A percentile compares a stretch with the other conserved stretches of the same genome.
These are phyloP conservation scores for Myripristis jacobus DNA, from an alignment of 2,797 vertebrate genomes.

Conservation along the genomic window DNA sequence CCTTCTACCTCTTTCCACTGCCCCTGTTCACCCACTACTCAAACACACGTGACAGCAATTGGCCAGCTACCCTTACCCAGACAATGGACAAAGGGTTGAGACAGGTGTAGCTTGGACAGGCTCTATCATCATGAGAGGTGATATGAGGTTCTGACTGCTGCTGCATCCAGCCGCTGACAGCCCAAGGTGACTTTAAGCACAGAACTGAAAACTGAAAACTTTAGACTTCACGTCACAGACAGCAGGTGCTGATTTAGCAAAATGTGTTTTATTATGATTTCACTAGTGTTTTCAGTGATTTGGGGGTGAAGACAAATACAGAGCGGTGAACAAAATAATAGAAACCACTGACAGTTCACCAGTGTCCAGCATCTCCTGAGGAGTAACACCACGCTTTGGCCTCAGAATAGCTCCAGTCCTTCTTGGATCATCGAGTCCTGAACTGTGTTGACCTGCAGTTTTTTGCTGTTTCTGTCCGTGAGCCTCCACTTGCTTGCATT, in stretches of 20 bases:
- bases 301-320: neutral
- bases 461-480: no score
- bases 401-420: no score
- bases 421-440: no score
- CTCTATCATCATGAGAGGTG: constrained; percentile 76
- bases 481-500: no score
- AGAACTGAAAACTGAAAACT: constrained; percentile 17
- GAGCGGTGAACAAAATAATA: no score
- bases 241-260: constrained; percentile 27
- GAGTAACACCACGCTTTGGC: no score
- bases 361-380: no score
- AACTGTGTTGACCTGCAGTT: no score
- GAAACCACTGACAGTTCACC: no score
- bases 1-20: constrained; percentile 22
- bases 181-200: constrained; percentile 82
- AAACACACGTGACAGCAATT: constrained; percentile 63
- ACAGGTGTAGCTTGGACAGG: constrained; percentile 61
- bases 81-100: constrained; percentile 85
- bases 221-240: constrained; percentile 34
- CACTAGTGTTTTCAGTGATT: constrained; percentile 9
- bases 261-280: constrained; percentile 53
- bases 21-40: constrained; percentile 7
- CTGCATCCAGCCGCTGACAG: constrained; percentile 73
- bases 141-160: constrained; percentile 57
- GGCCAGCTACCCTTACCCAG: constrained; percentile 56